Conservation (phyloP, 2,888 invertebrate genomes). For the Lasioglossum calceatum region DNA sequence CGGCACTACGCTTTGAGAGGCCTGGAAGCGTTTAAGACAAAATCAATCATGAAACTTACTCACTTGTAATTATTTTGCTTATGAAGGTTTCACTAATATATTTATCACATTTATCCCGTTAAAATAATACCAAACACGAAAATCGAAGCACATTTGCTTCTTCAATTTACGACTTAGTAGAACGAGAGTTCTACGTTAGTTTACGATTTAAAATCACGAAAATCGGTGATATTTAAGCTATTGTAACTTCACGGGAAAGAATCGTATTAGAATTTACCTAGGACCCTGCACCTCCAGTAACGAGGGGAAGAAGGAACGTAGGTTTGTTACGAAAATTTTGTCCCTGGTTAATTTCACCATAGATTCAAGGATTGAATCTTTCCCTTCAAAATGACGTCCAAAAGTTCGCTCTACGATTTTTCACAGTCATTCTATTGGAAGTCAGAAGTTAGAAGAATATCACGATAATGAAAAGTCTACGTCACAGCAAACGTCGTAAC, state of each 20-base stretch:
- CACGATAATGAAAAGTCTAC: not conserved
- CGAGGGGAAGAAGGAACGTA: not conserved
- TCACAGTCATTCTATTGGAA: not conserved
- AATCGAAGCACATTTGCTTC: too few relatives aligned
- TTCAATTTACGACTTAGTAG: too few relatives aligned
- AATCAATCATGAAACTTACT: not conserved
- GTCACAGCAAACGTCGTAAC: not conserved
- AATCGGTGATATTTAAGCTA: too few relatives aligned
- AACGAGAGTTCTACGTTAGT: too few relatives aligned
- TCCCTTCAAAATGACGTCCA: not conserved
- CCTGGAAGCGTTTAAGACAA: not conserved
- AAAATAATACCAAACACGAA: not conserved
- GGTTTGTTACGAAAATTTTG: not conserved
- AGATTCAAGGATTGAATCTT: not conserved
- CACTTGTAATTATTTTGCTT: not conserved
- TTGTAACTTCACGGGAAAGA: too few relatives aligned
- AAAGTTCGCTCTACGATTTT: not conserved
- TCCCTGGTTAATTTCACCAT: not conserved
- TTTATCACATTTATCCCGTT: not conserved
- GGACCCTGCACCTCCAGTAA: too few relatives aligned
- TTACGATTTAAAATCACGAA: not conserved
- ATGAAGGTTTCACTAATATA: not conserved
- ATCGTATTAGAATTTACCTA: too few relatives aligned
- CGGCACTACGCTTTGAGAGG: rapidly evolving
- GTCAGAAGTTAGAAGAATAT: not conserved